Conservation (phyloP, 2,797 vertebrate genomes). For the Aeoliscus strigatus region DNA sequence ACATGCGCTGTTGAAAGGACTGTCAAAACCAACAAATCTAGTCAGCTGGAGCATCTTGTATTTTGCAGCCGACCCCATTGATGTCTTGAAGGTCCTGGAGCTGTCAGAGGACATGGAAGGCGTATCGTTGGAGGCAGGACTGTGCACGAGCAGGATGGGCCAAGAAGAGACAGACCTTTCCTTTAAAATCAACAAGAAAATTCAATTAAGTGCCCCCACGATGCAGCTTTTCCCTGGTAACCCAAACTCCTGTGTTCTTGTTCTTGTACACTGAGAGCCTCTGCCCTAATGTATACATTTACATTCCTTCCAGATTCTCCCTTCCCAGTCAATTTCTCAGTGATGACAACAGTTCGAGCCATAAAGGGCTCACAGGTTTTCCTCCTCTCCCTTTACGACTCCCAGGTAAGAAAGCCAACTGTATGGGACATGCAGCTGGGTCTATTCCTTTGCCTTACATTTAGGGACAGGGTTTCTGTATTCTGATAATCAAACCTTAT, state of each 20-base stretch:
- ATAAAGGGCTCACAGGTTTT: slow-evolving; percentile 89
- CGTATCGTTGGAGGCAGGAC: slow-evolving; percentile 76
- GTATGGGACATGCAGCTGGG: neutral
- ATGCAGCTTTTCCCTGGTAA: slow-evolving; percentile 82
- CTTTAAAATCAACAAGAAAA: slow-evolving; percentile 78
- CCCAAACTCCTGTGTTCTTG: neutral
- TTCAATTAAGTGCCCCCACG: slow-evolving; percentile 77
- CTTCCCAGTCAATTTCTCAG: slow-evolving; percentile 90
- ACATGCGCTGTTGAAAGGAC: too few species aligned
- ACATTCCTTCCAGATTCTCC: slow-evolving; percentile 66
- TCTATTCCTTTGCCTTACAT: too few species aligned
- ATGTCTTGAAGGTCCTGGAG: slow-evolving; percentile 79
- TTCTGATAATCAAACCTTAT: too few species aligned
- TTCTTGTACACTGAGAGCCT: neutral
- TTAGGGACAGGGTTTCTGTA: too few species aligned
- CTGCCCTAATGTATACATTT: neutral
- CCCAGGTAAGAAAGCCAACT: slow-evolving; percentile 63
- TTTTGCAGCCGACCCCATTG: slow-evolving; percentile 64
- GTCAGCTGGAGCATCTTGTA: slow-evolving; percentile 1
- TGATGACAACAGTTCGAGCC: slow-evolving; percentile 88
- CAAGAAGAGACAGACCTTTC: slow-evolving; percentile 77
- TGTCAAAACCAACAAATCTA: neutral
- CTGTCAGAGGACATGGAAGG: slow-evolving; percentile 76
- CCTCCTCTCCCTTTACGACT: slow-evolving; percentile 88
- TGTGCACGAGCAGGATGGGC: slow-evolving; percentile 77